Percentiles rank a stretch among this genome's conserved stretches.
Evolutionary conservation across 1,140 invertebrate genomes (phyloP).

Genomic region (Calycopis cecrops): DNA sequence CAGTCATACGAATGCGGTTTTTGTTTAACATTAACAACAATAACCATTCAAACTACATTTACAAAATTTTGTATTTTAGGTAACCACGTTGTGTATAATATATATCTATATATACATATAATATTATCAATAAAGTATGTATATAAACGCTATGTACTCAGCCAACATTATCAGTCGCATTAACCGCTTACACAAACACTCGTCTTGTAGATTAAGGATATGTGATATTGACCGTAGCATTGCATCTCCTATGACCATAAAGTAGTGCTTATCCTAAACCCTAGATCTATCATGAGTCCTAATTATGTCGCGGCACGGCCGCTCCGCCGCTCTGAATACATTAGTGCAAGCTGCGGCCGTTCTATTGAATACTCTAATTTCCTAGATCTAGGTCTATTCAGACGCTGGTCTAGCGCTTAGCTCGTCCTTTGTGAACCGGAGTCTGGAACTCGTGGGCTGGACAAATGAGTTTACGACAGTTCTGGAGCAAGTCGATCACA

Average conservation of each 20-base stretch:
- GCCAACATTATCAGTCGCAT: no score
- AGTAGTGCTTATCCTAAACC: background rate
- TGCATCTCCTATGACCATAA: background rate
- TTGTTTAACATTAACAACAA: no score
- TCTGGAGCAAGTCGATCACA: background rate
- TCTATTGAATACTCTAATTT: constrained; percentile 10
- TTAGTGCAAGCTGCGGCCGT: background rate
- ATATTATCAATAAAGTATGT: no score
- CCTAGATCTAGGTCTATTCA: constrained; percentile 6
- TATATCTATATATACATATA: no score
- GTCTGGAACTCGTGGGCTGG: background rate
- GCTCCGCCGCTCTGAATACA: constrained; percentile 2
- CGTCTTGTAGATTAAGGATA: no score
- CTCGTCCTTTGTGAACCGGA: background rate
- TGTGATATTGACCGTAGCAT: no score
- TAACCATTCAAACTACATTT: no score
- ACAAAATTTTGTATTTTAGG: no score
- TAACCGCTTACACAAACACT: no score
- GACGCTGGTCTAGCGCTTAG: background rate
- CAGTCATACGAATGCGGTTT: no score
- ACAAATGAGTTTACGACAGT: constrained; percentile 1
- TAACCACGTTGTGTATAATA: no score
- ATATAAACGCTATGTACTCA: no score
- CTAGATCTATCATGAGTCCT: constrained; percentile 4
- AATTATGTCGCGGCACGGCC: constrained; percentile 3